A percentile compares a stretch with the other conserved stretches of the same genome.
These are phyloP conservation scores for Synanthedon tipuliformis DNA, from an alignment of 2,888 invertebrate genomes.

Conservation along the genomic window DNA sequence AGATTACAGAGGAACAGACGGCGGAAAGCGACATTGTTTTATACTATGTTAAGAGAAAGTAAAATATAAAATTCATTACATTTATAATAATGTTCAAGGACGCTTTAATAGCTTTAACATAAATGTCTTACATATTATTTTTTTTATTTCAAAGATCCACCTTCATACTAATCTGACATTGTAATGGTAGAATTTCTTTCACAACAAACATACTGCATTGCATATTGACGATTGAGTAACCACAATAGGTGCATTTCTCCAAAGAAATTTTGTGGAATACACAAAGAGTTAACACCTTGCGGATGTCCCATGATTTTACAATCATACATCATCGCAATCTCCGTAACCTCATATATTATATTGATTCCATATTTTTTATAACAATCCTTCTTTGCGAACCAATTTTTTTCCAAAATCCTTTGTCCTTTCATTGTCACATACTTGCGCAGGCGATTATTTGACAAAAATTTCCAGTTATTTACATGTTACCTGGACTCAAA, in stretches of 20 bases:
- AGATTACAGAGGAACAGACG: too few species aligned
- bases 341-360: slow-evolving; percentile 14
- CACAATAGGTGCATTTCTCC: neutral
- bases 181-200: too few species aligned
- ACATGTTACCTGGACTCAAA: slow-evolving; percentile 31
- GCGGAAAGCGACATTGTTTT: too few species aligned
- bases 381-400: slow-evolving; percentile 31
- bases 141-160: too few species aligned
- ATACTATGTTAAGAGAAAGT: too few species aligned
- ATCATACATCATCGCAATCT: slow-evolving; percentile 27
- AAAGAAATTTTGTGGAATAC: neutral
- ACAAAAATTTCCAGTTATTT: slow-evolving; percentile 35
- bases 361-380: slow-evolving; percentile 14
- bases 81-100: too few species aligned
- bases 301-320: slow-evolving; percentile 14
- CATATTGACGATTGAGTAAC: neutral
- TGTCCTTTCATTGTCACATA: slow-evolving; percentile 22
- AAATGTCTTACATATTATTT: too few species aligned
- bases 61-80: too few species aligned
- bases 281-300: slow-evolving; percentile 25
- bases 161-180: too few species aligned
- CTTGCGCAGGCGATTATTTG: slow-evolving; percentile 57
- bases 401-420: slow-evolving; percentile 19
- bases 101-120: too few species aligned
- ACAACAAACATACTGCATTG: too few species aligned